These are phyloP conservation scores for Cassiopea xamachana DNA, from an alignment of 30 jellyfish, hydroid and myxozoan species.

Conservation along the genomic window DNA sequence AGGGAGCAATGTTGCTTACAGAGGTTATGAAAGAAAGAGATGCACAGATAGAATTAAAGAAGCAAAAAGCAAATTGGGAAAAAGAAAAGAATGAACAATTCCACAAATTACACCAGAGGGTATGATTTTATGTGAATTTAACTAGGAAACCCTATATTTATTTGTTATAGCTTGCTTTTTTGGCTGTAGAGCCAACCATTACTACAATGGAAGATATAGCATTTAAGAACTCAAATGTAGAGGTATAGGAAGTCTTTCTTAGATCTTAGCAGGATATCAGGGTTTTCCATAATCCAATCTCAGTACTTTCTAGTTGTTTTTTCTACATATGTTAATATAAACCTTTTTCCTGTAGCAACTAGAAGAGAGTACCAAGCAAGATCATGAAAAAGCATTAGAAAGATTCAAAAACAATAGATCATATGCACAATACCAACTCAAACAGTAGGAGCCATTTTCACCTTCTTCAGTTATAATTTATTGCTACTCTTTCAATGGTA, in stretches of 20 bases:
- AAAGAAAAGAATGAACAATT: conserved; percentile 76
- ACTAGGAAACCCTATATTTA: too few species aligned
- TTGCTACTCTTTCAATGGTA: too few species aligned
- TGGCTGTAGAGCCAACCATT: background rate
- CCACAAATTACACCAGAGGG: conserved; percentile 77
- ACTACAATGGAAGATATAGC: background rate
- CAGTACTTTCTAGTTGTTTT: background rate
- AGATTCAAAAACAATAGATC: conserved; percentile 53
- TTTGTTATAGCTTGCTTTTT: background rate
- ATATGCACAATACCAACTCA: conserved; percentile 70
- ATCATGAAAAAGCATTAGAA: conserved; percentile 69
- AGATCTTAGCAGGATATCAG: background rate
- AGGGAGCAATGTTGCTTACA: conserved; percentile 94
- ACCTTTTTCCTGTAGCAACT: conserved; percentile 54
- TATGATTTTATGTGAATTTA: background rate
- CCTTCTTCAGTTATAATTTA: background rate
- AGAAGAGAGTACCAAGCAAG: conserved; percentile 79
- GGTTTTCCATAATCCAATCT: background rate
- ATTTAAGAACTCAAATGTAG: too few species aligned
- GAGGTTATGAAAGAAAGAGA: conserved; percentile 97
- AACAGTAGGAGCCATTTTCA: conserved; percentile 73
- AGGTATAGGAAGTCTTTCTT: background rate
- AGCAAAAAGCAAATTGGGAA: conserved; percentile 73
- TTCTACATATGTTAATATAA: background rate
- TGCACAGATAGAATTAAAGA: conserved; percentile 92